These are phyloP conservation scores for Syrphus vitripennis DNA, from an alignment of 2,888 invertebrate species.

Conservation along the genomic window DNA sequence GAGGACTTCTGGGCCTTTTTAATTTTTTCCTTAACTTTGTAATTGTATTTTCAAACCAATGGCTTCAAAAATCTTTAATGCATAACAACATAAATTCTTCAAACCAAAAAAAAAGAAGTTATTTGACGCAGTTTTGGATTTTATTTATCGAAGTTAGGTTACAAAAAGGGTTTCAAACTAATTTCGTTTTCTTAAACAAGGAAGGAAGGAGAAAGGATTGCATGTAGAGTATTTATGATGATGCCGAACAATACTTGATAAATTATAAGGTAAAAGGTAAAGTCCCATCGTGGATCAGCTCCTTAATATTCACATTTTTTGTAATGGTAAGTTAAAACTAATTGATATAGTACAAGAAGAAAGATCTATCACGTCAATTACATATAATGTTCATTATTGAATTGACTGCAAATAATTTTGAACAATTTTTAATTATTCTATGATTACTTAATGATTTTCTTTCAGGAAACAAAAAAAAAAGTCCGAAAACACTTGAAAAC, in stretches of 20 bases:
- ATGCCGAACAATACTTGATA: neutral
- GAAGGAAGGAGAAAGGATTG: neutral
- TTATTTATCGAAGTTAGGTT: neutral
- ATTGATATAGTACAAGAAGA: neutral
- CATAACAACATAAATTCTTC: no score
- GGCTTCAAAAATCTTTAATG: no score
- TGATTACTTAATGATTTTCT: conserved; percentile 27
- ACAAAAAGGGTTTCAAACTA: neutral
- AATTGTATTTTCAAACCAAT: no score
- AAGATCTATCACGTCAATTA: conserved; percentile 1
- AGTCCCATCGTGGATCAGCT: neutral
- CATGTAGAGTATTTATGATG: neutral
- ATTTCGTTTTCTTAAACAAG: neutral
- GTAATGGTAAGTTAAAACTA: neutral
- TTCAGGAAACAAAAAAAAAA: conserved; percentile 72
- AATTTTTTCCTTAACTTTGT: no score
- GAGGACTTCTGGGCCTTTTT: no score
- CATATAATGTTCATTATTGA: neutral
- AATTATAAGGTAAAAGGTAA: neutral
- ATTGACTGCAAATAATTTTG: conserved; percentile 3
- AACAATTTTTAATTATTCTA: neutral
- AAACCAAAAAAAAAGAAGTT: no score
- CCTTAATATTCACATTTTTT: neutral
- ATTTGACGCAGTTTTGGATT: neutral
- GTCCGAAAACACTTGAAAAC: conserved; percentile 51